A percentile compares a stretch with the other conserved stretches of the same genome.
These are phyloP conservation scores for Chloropsis cyanopogon DNA, from an alignment of 2,113 vertebrate species.

Conservation along the genomic window DNA sequence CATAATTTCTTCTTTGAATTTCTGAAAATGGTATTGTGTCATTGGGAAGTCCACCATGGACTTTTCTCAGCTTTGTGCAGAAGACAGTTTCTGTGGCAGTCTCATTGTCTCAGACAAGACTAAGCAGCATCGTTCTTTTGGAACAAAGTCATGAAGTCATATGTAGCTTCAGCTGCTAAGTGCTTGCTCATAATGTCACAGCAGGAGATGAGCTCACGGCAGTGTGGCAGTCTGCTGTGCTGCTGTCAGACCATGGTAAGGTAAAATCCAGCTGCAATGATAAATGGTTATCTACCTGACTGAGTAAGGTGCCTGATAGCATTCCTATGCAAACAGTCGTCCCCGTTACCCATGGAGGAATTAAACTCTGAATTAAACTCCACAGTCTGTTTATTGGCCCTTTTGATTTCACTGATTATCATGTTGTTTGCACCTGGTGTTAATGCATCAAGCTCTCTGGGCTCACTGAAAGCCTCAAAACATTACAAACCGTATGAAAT, in stretches of 20 bases:
- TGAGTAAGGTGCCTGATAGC: neutral
- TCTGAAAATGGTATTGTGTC: neutral
- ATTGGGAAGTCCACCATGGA: neutral
- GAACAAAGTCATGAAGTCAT: neutral
- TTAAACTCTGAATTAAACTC: neutral
- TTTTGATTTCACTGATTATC: neutral
- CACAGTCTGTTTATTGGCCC: neutral
- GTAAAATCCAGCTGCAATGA: neutral
- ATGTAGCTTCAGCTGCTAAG: neutral
- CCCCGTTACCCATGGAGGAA: neutral
- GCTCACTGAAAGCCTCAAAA: neutral
- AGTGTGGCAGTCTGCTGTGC: neutral
- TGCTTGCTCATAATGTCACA: neutral
- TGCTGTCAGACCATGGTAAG: neutral
- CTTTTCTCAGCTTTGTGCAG: neutral
- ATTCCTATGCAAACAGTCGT: neutral
- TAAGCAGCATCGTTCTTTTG: neutral
- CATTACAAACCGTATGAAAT: neutral
- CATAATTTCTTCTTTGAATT: neutral
- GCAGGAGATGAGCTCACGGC: neutral
- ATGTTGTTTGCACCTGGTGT: neutral
- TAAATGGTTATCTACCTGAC: neutral
- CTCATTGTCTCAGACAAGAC: neutral
- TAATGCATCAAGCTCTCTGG: neutral
- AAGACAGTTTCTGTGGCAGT: neutral